Evolutionary conservation across 2,113 vertebrate species (phyloP), one percentile per base, ranked within the genome.

Genomic region (Setophaga coronata): DNA sequence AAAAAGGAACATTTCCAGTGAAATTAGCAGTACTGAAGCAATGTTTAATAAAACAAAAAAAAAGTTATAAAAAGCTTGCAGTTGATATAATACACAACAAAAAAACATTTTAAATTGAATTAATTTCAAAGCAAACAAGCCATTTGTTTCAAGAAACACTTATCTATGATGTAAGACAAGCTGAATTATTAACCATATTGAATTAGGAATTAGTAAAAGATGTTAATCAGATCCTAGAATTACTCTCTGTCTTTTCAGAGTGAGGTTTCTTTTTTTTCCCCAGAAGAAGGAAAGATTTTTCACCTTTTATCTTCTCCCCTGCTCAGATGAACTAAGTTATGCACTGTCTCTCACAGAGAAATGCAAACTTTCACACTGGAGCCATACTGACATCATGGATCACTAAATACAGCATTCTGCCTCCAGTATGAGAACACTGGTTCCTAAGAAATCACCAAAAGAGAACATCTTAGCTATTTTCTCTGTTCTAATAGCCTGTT

Each of bases 331-430:
- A 45, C 38, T 67, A 28, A 62, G 54, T 38, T n/a, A 60, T 0
- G 51, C 5, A 23, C 25, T 14, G 7, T 33, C 14, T 64, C 28
- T 28, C 62, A 34, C n/a, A 21, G 10, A 66, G 25, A 77, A 65
- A 87, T 4, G 14, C 29, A 38, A 85, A 79, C 29, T 79, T 88
- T 33, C 16, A 2, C 17, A 31, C 17, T 6, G 74, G 13, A 86
- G 31, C n/a, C 81, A 83, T 0, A 5, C 34, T 3, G 7, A 60
- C 31, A 24, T 29, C 13, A 40, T 0, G 1, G 38, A 69, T 28
- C 45, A 80, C 15, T 34, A 64, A 40, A 8, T 2, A 53, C 86
- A 82, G 6, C 12, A 36, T 14, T 62, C 28, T 82, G 21, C 8
- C 18, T 18, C 53, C 62, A 38, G 17, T 16, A 51, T 4, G 14